phyloP scores from a whole-genome alignment of 2,113 vertebrate genomes.

The Rostratula benghalensis region DNA sequence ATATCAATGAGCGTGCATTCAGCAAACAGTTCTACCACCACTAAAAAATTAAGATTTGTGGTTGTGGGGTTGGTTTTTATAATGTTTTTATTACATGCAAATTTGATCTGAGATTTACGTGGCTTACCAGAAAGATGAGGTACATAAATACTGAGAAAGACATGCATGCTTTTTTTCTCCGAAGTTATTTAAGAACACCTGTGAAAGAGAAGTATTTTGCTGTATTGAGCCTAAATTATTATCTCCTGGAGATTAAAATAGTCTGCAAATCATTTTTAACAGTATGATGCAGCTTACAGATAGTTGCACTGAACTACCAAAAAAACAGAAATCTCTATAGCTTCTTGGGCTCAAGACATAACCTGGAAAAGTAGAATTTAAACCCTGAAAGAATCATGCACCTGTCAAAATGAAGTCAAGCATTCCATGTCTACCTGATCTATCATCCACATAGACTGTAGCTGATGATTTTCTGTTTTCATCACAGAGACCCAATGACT shows the following conservation, averaged over 20 bases:
- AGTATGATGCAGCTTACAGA: not conserved
- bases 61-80: not conserved
- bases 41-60: not conserved
- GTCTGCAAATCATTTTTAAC: not conserved
- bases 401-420: not conserved
- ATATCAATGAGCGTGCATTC: not conserved
- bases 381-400: not conserved
- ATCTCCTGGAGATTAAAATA: not conserved
- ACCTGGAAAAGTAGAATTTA: not conserved
- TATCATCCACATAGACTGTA: not conserved
- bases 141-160: not conserved
- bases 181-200: not conserved
- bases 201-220: not conserved
- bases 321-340: not conserved
- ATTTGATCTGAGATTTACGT: not conserved
- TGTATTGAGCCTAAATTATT: not conserved
- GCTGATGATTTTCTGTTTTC: not conserved
- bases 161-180: not conserved
- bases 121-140: not conserved
- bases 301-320: not conserved
- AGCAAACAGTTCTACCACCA: not conserved
- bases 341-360: not conserved
- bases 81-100: not conserved
- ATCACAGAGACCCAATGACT: not conserved
- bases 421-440: not conserved